phyloP scores from a whole-genome alignment of 2,888 invertebrate species.

The Epiblema foenella region DNA sequence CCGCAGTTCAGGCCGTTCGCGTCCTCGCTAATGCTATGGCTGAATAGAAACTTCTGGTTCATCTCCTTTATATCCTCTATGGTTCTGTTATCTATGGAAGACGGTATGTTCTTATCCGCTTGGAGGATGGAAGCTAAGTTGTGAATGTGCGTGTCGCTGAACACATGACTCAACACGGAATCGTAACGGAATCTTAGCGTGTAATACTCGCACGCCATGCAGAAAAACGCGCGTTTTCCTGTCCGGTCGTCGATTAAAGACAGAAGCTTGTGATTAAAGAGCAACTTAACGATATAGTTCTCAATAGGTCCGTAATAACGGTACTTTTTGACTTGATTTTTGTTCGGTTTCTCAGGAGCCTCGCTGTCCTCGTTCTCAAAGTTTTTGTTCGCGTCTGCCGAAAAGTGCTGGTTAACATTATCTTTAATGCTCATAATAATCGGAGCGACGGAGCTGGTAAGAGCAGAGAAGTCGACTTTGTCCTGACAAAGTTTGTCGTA shows the following conservation, averaged over 20 bases:
- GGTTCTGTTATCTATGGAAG: slow-evolving; percentile 62
- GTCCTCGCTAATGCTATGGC: slow-evolving; percentile 62
- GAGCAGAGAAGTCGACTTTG: slow-evolving; percentile 70
- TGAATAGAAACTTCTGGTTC: slow-evolving; percentile 70
- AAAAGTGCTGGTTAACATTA: slow-evolving; percentile 79
- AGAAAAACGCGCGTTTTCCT: slow-evolving; percentile 79
- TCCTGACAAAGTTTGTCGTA: slow-evolving; percentile 71
- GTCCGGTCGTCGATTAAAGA: slow-evolving; percentile 77
- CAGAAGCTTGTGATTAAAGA: slow-evolving; percentile 71
- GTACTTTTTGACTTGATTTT: slow-evolving; percentile 73
- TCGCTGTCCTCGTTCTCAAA: slow-evolving; percentile 76
- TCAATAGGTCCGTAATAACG: slow-evolving; percentile 80
- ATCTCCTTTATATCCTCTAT: slow-evolving; percentile 72
- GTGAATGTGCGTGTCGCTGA: slow-evolving; percentile 74
- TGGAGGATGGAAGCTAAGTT: slow-evolving; percentile 74
- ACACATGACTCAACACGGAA: slow-evolving; percentile 78
- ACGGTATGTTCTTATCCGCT: slow-evolving; percentile 72
- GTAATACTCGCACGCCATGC: slow-evolving; percentile 79
- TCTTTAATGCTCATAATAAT: slow-evolving; percentile 82
- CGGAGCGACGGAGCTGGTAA: slow-evolving; percentile 76
- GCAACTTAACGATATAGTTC: slow-evolving; percentile 67
- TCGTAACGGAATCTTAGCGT: slow-evolving; percentile 78
- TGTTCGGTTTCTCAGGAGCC: slow-evolving; percentile 65
- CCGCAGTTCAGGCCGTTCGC: slow-evolving; percentile 61
- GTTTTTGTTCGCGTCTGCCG: slow-evolving; percentile 74